phyloP scores from a whole-genome alignment of 2,797 vertebrate genomes.

The Artibeus lituratus region DNA sequence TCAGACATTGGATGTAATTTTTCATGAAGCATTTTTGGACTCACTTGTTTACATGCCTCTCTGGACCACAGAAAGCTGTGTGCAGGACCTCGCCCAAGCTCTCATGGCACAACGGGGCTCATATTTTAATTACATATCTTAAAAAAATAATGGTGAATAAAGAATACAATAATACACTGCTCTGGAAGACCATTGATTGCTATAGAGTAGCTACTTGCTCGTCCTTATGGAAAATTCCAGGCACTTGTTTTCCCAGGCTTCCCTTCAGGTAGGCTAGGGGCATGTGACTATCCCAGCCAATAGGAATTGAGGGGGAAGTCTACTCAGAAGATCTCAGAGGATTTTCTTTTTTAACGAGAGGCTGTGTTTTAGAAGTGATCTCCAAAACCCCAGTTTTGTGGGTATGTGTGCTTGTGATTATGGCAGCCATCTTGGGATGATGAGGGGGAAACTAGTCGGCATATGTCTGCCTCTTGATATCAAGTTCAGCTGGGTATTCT shows the following conservation, averaged over 20 bases:
- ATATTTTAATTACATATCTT: background rate
- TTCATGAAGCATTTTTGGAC: background rate
- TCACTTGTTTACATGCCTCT: background rate
- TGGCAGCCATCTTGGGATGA: background rate
- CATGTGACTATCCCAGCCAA: background rate
- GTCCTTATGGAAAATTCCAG: background rate
- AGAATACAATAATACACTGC: background rate
- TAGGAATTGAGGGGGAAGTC: background rate
- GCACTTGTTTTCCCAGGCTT: background rate
- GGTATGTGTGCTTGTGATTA: background rate
- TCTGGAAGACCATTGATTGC: background rate
- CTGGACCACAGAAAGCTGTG: background rate
- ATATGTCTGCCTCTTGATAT: background rate
- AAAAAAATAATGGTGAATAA: background rate
- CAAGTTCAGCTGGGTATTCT: background rate
- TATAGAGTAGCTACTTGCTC: background rate
- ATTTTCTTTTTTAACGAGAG: background rate
- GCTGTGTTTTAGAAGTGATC: background rate
- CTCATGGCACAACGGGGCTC: background rate
- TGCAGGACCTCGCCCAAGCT: background rate
- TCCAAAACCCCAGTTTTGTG: background rate
- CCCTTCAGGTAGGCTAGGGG: background rate
- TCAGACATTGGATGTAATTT: background rate
- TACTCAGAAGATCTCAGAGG: background rate
- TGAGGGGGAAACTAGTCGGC: background rate